phyloP scores from a whole-genome alignment of 2,797 vertebrate species.

The Cossypha heuglini region DNA sequence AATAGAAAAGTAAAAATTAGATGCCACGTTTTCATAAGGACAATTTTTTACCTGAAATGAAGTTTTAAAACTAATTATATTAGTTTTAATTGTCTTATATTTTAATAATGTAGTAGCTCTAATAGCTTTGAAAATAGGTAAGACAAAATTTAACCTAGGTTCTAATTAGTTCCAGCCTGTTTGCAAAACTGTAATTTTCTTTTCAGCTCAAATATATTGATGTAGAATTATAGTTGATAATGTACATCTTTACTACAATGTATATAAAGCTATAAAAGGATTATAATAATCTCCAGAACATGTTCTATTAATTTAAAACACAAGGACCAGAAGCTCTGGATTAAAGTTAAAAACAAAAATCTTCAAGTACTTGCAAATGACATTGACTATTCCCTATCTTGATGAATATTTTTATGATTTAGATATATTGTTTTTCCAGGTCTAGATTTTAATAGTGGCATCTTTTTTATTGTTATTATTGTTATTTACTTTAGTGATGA shows the following conservation, averaged over 20 bases:
- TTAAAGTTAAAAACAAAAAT: not conserved
- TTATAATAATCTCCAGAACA: not conserved
- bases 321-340: not conserved
- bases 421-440: not conserved
- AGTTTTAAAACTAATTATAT: not conserved
- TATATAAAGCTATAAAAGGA: not conserved
- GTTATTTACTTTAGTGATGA: not conserved
- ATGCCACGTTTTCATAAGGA: not conserved
- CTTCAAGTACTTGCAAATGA: not conserved
- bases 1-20: not conserved
- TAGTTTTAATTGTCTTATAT: not conserved
- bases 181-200: not conserved
- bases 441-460: not conserved
- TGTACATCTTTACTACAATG: not conserved
- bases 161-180: not conserved
- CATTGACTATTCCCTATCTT: not conserved
- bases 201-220: not conserved
- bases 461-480: not conserved
- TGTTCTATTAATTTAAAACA: not conserved
- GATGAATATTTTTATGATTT: not conserved
- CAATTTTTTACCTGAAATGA: not conserved
- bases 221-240: not conserved
- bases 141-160: not conserved
- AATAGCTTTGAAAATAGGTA: not conserved
- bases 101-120: not conserved